Conservation (phyloP, 2,797 vertebrate genomes). For the Enteromius radiatus region DNA sequence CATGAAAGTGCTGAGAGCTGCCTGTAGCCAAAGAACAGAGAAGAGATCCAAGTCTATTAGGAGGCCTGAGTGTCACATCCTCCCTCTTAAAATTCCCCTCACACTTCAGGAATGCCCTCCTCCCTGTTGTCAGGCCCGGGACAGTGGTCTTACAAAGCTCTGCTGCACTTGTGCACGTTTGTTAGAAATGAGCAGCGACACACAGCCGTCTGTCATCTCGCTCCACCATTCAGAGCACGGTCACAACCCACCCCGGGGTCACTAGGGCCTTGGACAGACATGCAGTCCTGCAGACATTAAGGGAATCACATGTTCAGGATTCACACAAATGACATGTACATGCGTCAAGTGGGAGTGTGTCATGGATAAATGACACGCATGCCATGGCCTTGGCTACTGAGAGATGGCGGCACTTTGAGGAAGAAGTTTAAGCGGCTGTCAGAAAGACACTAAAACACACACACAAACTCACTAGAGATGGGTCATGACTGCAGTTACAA, state of each 20-base stretch:
- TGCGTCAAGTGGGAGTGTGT: conserved; percentile 29
- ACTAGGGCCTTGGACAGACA: conserved; percentile 67
- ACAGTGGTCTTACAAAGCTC: conserved; percentile 63
- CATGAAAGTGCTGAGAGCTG: conserved; percentile 46
- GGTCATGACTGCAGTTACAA: background rate
- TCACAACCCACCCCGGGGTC: conserved; percentile 55
- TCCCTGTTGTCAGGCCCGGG: conserved; percentile 41
- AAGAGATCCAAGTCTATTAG: conserved; percentile 71
- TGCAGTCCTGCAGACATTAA: conserved; percentile 52
- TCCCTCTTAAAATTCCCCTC: conserved; percentile 68
- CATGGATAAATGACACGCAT: conserved; percentile 72
- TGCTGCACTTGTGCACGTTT: background rate
- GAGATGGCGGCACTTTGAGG: conserved; percentile 63
- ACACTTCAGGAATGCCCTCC: conserved; percentile 71
- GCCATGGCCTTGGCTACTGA: conserved; percentile 63
- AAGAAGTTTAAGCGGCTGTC: conserved; percentile 64
- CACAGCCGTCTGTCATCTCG: conserved; percentile 61
- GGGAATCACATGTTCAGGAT: conserved; percentile 53
- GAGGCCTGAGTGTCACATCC: conserved; percentile 78
- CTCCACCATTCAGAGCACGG: conserved; percentile 67
- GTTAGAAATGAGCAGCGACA: conserved; percentile 27
- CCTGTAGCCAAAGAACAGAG: conserved; percentile 56
- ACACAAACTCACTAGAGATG: background rate
- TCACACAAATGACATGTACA: conserved; percentile 64
- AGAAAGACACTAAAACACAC: conserved; percentile 54